Conservation (phyloP, 2,113 vertebrate genomes). For the Calonectris borealis region DNA sequence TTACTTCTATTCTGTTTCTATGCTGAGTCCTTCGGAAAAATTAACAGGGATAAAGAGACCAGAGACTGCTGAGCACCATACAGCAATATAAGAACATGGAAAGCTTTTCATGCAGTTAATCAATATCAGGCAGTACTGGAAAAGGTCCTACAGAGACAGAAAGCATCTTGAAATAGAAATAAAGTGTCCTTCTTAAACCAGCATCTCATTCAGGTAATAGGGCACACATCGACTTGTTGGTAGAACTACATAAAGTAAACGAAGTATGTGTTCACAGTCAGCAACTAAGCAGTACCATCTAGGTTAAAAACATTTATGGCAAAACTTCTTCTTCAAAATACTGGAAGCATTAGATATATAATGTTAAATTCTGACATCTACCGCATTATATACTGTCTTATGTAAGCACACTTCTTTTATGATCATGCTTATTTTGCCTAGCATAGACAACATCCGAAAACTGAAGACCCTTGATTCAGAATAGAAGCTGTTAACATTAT, state of each 20-base stretch:
- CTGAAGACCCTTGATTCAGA: neutral
- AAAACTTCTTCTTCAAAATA: neutral
- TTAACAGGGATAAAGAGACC: neutral
- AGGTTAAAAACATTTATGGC: neutral
- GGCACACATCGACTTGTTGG: neutral
- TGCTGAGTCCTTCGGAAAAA: neutral
- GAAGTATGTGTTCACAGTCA: neutral
- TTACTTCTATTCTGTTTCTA: neutral
- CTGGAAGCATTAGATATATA: neutral
- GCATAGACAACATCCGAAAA: neutral
- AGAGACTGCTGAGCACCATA: neutral
- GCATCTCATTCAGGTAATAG: neutral
- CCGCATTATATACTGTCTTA: neutral
- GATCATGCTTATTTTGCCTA: neutral
- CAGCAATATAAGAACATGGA: neutral
- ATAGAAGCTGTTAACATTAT: neutral
- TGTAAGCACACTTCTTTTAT: neutral
- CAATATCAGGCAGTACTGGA: neutral
- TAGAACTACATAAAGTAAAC: neutral
- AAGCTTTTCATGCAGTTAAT: constrained; percentile 13
- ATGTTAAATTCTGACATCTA: neutral
- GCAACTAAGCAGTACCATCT: neutral
- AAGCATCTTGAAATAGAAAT: constrained; percentile 13
- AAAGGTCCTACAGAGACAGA: neutral
- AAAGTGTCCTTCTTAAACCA: neutral